These are phyloP conservation scores for Equus przewalskii DNA, from an alignment of 2,113 vertebrate species.

Conservation along the genomic window DNA sequence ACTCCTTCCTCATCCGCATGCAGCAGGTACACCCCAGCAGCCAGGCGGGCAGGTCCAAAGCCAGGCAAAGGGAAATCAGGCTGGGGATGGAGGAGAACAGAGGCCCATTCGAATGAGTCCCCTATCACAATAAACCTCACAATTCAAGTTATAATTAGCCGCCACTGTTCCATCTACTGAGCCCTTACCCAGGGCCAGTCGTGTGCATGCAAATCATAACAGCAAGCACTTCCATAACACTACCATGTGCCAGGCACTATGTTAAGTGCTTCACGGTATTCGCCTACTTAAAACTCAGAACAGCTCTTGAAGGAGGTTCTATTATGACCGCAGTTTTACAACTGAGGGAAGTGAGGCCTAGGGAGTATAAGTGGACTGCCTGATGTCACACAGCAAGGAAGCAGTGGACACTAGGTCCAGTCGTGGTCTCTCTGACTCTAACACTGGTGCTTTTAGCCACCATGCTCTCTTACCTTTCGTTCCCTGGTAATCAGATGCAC, in stretches of 20 bases:
- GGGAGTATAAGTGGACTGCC: background rate
- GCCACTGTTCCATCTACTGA: background rate
- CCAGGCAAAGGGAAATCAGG: background rate
- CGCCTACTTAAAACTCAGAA: background rate
- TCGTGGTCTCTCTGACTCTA: background rate
- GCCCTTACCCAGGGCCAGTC: background rate
- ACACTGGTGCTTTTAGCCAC: background rate
- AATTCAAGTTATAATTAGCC: no score
- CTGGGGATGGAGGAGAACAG: no score
- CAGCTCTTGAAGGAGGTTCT: background rate
- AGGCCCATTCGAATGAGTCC: background rate
- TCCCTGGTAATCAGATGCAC: background rate
- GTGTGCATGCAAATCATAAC: rapidly evolving
- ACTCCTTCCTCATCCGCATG: constrained; percentile 84
- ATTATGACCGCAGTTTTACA: background rate
- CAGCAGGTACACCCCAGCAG: constrained; percentile 62
- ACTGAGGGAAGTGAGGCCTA: background rate
- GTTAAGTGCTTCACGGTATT: background rate
- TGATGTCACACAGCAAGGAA: background rate
- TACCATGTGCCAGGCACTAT: rapidly evolving
- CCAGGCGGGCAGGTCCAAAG: rapidly evolving
- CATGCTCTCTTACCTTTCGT: background rate
- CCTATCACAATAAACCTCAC: background rate
- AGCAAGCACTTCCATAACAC: background rate
- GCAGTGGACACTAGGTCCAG: background rate